phyloP scores from a whole-genome alignment of 2,797 vertebrate genomes.

The Crax fasciolata region DNA sequence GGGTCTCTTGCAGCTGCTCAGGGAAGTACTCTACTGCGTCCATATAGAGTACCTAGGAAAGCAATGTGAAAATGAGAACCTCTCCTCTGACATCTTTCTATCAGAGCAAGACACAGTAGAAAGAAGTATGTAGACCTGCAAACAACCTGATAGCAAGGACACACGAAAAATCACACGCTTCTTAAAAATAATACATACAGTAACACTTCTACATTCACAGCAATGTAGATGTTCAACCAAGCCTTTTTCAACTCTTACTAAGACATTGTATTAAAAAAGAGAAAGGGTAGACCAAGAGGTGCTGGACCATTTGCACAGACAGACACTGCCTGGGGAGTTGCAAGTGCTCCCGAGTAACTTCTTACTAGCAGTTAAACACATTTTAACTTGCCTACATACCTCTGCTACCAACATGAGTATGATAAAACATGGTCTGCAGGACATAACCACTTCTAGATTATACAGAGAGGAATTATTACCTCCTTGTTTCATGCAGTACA shows the following conservation, averaged over 20 bases:
- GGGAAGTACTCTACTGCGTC: conserved; percentile 88
- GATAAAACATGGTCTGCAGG: neutral
- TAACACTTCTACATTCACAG: neutral
- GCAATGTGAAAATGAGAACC: neutral
- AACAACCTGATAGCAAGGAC: neutral
- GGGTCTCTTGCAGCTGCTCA: conserved; percentile 84
- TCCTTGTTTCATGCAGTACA: neutral
- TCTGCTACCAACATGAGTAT: neutral
- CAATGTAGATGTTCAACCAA: neutral
- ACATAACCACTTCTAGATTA: neutral
- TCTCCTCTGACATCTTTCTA: neutral
- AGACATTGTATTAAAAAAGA: neutral
- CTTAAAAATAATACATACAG: neutral
- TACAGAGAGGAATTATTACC: neutral
- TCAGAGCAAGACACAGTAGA: neutral
- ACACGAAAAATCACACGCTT: neutral
- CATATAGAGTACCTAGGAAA: conserved; percentile 85
- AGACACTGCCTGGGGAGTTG: neutral
- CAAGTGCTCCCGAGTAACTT: neutral
- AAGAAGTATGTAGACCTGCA: fast-evolving
- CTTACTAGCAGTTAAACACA: neutral
- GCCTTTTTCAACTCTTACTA: neutral
- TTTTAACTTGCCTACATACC: neutral
- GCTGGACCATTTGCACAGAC: neutral
- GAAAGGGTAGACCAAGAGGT: neutral